Base-by-base conservation (phyloP, 35 echinoderm and acorn worm species). In the Anneissia japonica region DNA sequence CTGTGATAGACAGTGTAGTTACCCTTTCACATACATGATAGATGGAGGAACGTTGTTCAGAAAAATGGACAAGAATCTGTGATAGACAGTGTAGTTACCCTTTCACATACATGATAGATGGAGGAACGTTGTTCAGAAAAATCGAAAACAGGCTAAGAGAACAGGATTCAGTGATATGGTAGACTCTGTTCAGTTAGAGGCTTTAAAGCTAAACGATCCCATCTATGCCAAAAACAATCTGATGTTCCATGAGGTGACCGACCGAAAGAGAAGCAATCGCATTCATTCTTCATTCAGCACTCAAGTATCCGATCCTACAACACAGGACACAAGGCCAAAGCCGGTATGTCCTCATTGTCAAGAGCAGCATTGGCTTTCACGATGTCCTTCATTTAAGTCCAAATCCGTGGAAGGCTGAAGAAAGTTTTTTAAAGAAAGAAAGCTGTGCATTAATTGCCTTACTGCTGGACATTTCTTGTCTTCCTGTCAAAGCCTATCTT, bases 31-130 rank as follows among this genome's bases (percentile, higher is more conserved):
- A 31, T 89, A 38, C 88, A 89, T 77, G 88, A 89, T 36, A 83
- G 79, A 46, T 89, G 88, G 88, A 83, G 88, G 39, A 76, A 35
- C 76, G 40, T 89, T 4, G 88, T 89, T 3, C 79, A 89, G 35
- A 37, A 23, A 6, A 34, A n/a, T 30, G n/a, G n/a, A n/a, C n/a
- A n/a, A n/a, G n/a, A n/a, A n/a, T n/a, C n/a, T n/a, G n/a, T n/a
- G n/a, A n/a, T n/a, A n/a, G n/a, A n/a, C n/a, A n/a, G n/a, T n/a
- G 81, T 77, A 89, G 31, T 72, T 89, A 31, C 88, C 81, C 4
- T 77, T 74, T 4, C 51, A 84, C 30, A 31, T 89, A 38, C 88
- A 89, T 77, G 88, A 89, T 36, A 83, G 79, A 46, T 89, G 88
- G 88, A 83, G 88, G 39, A 76, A 35, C 76, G 40, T 89, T 4